Base-by-base conservation (phyloP, 2,888 invertebrate genomes). In the Pandemis cinnamomeana region DNA sequence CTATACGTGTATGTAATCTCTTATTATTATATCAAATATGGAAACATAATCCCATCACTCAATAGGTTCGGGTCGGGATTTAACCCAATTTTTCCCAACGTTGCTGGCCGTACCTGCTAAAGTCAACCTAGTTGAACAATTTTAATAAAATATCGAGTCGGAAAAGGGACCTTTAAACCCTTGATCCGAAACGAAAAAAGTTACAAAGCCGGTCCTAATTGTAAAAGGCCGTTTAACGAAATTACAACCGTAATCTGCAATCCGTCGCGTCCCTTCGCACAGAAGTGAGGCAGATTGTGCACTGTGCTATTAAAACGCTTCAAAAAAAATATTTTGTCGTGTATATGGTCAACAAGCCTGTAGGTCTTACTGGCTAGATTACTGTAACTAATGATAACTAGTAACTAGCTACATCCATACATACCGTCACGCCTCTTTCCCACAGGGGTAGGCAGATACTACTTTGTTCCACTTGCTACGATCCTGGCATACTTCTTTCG, bases 181-280 rank as follows among this genome's bases (percentile, higher is more conserved):
- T 63, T 63, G 72, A 58, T 69, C 72, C 68, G 63, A 51, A 20
- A 66, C 46, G 71, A 63, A 76, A 71, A 72, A 76, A 76, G 75
- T 76, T 76, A 72, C 67, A 68, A 69, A 69, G 44, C 68, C 62
- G 63, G 20, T 27, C 71, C 66, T 75, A 77, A 77, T 75, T 77
- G 68, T 61, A 64, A 72, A 77, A 69, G 75, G 77, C 55, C 75
- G 64, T 69, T 71, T 72, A 77, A 76, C 75, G 62, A 68, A 72
- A 75, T 77, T 77, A 75, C 75, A 60, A 27, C 58, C 60, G 76
- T 74, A 72, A 72, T 76, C 75, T 75, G 72, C 66, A 71, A 72
- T 66, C 69, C 75, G 58, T 60, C 66, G 55, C 61, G 51, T 67
- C 41, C 41, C 64, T 48, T 44, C 10, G 11, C 62, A 61, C 41